A percentile compares a stretch with the other conserved stretches of the same genome.
Conservation (phyloP, 64 coral and sea anemone species). For the Porites lutea region DNA sequence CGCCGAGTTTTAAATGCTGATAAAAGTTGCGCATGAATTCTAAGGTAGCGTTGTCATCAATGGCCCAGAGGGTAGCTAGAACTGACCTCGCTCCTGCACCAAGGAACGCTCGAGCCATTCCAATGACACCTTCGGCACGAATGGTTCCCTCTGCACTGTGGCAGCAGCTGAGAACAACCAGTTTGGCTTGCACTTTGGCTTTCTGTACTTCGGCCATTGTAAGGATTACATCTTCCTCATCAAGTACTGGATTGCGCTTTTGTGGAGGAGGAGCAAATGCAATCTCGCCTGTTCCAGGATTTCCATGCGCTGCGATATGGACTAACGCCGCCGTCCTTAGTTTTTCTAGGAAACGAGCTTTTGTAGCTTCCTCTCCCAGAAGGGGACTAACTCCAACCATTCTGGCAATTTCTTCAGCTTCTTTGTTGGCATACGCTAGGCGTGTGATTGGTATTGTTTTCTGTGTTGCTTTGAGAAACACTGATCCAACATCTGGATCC, state of each 20-base stretch:
- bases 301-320: slow-evolving; percentile 45
- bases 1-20: slow-evolving; percentile 5
- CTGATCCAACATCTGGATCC: slow-evolving; percentile 18
- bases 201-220: slow-evolving; percentile 51
- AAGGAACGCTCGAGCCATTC: background rate
- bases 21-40: slow-evolving; percentile 51
- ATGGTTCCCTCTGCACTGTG: slow-evolving; percentile 30
- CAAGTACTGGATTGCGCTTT: background rate
- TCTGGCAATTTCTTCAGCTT: slow-evolving; percentile 46
- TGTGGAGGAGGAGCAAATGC: slow-evolving; percentile 1
- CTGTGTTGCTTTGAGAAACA: background rate
- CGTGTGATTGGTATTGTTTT: background rate
- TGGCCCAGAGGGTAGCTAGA: slow-evolving; percentile 23
- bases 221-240: slow-evolving; percentile 39
- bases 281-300: slow-evolving; percentile 5
- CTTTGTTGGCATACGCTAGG: slow-evolving; percentile 12
- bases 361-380: slow-evolving; percentile 29
- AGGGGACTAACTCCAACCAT: slow-evolving; percentile 13
- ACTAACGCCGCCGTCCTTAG: slow-evolving; percentile 15
- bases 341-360: slow-evolving; percentile 18
- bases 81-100: slow-evolving; percentile 51
- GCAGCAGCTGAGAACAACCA: slow-evolving; percentile 53
- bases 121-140: slow-evolving; percentile 17
- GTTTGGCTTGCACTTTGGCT: slow-evolving; percentile 22
- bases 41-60: slow-evolving; percentile 12